Percentiles rank a stretch among this genome's conserved stretches.
phyloP scores from a whole-genome alignment of 2,888 invertebrate species.

The Schizaphis graminum region DNA sequence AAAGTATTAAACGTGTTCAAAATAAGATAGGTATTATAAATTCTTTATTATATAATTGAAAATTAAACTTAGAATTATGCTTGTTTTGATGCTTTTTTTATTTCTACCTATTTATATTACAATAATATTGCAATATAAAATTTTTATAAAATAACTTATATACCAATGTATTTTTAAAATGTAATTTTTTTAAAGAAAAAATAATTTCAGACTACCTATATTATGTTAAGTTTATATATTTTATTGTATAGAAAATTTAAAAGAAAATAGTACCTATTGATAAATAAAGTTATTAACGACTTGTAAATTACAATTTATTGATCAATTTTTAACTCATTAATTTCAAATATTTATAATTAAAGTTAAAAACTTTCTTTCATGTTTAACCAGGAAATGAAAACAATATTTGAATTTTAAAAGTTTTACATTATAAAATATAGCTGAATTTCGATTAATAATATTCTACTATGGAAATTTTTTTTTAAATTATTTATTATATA shows the following conservation, averaged over 20 bases:
- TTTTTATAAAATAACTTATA: too few species aligned
- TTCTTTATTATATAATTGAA: neutral
- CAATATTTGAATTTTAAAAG: neutral
- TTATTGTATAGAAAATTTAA: neutral
- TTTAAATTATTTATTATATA: neutral
- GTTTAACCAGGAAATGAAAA: neutral
- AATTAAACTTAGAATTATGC: neutral
- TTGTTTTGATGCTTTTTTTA: neutral
- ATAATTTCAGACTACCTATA: too few species aligned
- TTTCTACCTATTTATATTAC: neutral
- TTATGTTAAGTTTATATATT: neutral
- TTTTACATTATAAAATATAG: neutral
- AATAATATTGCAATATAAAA: too few species aligned
- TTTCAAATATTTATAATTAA: conserved; percentile 12
- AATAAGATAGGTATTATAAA: neutral
- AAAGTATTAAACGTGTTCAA: neutral
- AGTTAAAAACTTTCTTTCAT: conserved; percentile 2
- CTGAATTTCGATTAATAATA: neutral
- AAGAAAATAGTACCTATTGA: neutral
- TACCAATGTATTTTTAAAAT: neutral
- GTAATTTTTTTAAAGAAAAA: neutral
- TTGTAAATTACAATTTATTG: neutral
- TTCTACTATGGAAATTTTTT: neutral
- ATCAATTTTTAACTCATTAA: conserved; percentile 4
- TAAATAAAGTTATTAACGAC: neutral